These are phyloP conservation scores for Malurus elegans DNA, from an alignment of 2,113 vertebrate species.

Conservation along the genomic window DNA sequence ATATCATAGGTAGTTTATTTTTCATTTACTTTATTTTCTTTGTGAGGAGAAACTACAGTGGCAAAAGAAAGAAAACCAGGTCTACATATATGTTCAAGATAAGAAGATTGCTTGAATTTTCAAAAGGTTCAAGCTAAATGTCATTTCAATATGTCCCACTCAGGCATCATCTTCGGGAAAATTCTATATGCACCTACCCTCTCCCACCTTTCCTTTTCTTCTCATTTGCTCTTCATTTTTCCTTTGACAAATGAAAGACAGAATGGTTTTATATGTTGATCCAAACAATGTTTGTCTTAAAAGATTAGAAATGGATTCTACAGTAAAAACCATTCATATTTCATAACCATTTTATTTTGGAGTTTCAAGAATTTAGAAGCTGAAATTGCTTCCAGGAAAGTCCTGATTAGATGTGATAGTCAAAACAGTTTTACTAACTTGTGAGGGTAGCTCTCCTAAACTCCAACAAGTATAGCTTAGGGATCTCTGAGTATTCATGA, in stretches of 20 bases:
- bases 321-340: neutral
- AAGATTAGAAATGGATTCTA: neutral
- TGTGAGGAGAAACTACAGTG: neutral
- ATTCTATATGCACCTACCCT: neutral
- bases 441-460: fast-evolving
- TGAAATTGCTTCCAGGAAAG: neutral
- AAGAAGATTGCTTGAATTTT: neutral
- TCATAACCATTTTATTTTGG: neutral
- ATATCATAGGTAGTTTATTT: neutral
- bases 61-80: neutral
- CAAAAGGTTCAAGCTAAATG: neutral
- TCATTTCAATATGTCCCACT: neutral
- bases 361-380: neutral
- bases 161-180: neutral
- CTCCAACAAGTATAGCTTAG: neutral
- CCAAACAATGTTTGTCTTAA: neutral
- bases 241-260: neutral
- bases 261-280: neutral
- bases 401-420: neutral
- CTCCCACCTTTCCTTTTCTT: neutral
- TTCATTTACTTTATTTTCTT: neutral
- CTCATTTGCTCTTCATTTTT: neutral
- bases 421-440: neutral
- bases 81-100: neutral
- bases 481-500: neutral